Evolutionary conservation across 2,888 invertebrate genomes (phyloP), one percentile per base, ranked within the genome.

Genomic region (Capitulum mitella): DNA sequence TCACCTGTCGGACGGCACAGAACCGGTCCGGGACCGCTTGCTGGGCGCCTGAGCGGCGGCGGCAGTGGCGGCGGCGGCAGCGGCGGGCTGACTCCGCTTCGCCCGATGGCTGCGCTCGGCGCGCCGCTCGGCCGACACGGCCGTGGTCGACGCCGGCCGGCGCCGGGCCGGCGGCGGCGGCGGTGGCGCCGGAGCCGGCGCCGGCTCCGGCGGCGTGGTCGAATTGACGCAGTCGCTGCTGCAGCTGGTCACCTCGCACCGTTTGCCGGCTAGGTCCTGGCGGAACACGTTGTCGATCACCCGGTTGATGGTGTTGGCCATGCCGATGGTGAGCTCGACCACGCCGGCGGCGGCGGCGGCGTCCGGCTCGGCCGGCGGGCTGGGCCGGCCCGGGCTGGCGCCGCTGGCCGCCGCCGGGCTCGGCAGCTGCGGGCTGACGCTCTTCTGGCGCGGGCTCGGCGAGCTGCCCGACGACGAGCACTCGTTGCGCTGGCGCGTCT

Each of bases 241-340:
- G 37, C 64, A 64, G 64, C 64, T 64, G 64, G 64, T 32, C 32
- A 64, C 64, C 64, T 64, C 64, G 19, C n/a, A n/a, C n/a, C n/a
- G n/a, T n/a, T n/a, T n/a, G n/a, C n/a, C n/a, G n/a, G n/a, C n/a
- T n/a, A n/a, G n/a, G n/a, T 70, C 70, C 22, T 19, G 70, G 5
- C 70, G 70, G 70, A 37, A 70, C 70, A 70, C 70, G 10, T 26
- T 70, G 37, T 70, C 70, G 8, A 70, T 70, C 37, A 70, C 70
- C 22, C 70, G 70, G 16, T 22, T 70, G 37, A 70, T 70, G 3
- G 70, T 32, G 37, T 70, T 37, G 3, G 70, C 37, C 70, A 70
- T 70, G 70, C 70, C 70, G 70, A 70, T 70, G 6, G 34, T 70
- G 19, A 70, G 37, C 70, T 70, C 70, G 6, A 70, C 22, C 43